Conservation (phyloP, 2,797 vertebrate genomes). For the Chloroceryle inda region DNA sequence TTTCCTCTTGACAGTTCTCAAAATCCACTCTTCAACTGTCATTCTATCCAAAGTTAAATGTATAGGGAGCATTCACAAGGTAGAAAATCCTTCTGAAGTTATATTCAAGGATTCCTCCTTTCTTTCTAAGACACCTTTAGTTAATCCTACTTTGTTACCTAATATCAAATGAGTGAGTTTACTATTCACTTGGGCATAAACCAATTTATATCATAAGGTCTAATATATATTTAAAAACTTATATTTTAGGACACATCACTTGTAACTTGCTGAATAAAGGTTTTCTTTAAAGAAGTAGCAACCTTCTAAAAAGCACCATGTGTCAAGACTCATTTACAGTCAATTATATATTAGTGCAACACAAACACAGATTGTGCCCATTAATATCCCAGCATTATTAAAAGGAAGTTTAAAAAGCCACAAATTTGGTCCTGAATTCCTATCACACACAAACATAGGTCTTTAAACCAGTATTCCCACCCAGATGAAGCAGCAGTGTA, state of each 20-base stretch:
- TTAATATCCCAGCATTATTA: neutral
- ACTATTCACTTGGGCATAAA: neutral
- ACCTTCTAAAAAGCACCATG: neutral
- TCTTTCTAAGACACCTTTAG: neutral
- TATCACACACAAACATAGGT: neutral
- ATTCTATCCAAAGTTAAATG: neutral
- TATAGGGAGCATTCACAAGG: neutral
- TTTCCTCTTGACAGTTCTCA: neutral
- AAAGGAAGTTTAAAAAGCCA: neutral
- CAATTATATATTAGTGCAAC: neutral
- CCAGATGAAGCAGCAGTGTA: neutral
- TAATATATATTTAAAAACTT: neutral
- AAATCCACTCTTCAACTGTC: neutral
- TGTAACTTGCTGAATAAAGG: neutral
- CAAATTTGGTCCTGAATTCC: neutral
- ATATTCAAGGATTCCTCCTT: neutral
- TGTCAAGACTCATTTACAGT: neutral
- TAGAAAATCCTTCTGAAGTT: neutral
- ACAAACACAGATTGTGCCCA: neutral
- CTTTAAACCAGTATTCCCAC: neutral
- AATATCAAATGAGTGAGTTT: neutral
- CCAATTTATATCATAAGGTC: neutral
- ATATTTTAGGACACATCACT: neutral
- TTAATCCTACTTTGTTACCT: neutral
- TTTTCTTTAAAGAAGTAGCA: neutral